These are phyloP conservation scores for Phyllotreta striolata DNA, from an alignment of 2,888 invertebrate species.

Conservation along the genomic window DNA sequence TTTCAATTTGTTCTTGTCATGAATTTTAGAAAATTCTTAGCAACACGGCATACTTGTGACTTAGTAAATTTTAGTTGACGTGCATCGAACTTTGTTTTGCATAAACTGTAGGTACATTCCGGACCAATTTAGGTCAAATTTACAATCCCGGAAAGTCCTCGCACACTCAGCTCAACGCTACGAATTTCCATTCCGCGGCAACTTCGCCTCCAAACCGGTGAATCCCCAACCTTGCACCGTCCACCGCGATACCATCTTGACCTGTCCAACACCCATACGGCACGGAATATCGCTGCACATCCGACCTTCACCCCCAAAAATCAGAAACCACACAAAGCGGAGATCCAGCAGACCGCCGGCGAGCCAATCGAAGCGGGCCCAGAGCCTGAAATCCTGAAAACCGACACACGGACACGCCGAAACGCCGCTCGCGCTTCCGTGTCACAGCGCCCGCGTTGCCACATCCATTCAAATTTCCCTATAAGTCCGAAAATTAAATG, in stretches of 20 bases:
- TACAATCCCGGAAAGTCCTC: too few relatives aligned
- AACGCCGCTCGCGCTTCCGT: slow-evolving; percentile 12
- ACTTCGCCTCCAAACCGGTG: background rate
- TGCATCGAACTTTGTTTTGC: too few relatives aligned
- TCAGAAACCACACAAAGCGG: slow-evolving; percentile 7
- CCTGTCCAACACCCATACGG: slow-evolving; percentile 23
- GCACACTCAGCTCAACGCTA: too few relatives aligned
- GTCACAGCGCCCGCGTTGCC: slow-evolving; percentile 4
- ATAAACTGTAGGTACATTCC: too few relatives aligned
- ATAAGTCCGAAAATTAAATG: background rate
- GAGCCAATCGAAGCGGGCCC: slow-evolving; percentile 12
- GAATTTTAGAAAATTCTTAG: too few relatives aligned
- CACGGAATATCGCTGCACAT: slow-evolving; percentile 14
- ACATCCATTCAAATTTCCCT: background rate
- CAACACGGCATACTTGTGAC: too few relatives aligned
- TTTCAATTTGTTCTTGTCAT: too few relatives aligned
- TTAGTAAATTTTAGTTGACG: too few relatives aligned
- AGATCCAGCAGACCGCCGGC: slow-evolving; percentile 25
- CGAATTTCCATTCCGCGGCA: too few relatives aligned
- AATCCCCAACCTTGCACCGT: background rate
- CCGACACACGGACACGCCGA: background rate
- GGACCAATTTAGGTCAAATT: too few relatives aligned
- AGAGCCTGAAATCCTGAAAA: slow-evolving; percentile 6
- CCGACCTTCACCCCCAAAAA: slow-evolving; percentile 28
- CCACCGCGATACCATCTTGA: slow-evolving; percentile 22